Evolutionary conservation across 1,140 invertebrate genomes (phyloP).

Genomic region (Zelostemma sp.): DNA sequence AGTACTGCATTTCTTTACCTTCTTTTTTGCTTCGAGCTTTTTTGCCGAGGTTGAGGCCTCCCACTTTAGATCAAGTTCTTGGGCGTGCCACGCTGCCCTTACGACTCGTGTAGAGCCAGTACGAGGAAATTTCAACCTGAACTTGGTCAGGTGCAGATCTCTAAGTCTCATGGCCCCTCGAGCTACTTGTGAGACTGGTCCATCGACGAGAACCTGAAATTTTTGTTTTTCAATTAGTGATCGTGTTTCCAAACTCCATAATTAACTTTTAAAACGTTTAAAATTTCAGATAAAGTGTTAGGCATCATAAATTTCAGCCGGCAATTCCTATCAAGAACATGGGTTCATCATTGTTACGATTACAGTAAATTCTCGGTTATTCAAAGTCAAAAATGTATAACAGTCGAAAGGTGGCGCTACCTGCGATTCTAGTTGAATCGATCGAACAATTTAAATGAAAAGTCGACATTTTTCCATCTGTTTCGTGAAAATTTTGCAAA

Average conservation of each 20-base stretch:
- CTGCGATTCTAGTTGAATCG: no score
- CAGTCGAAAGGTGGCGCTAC: no score
- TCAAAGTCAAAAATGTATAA: no score
- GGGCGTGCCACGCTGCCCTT: conserved; percentile 87
- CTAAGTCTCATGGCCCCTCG: conserved; percentile 88
- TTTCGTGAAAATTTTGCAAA: no score
- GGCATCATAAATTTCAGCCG: conserved; percentile 71
- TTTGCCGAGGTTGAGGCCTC: conserved; percentile 83
- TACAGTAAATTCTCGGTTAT: no score
- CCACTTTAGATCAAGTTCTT: conserved; percentile 84
- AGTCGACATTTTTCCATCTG: no score
- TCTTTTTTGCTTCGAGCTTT: conserved; percentile 85
- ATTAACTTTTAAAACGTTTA: no score
- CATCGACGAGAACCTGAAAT: conserved; percentile 91
- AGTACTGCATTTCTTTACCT: conserved; percentile 74
- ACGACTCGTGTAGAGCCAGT: conserved; percentile 88
- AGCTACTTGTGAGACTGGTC: conserved; percentile 87
- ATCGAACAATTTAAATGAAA: no score
- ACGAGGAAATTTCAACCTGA: conserved; percentile 88
- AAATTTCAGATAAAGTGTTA: no score
- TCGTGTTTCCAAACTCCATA: neutral
- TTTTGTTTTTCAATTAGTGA: no score
- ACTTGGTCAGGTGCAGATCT: conserved; percentile 94
- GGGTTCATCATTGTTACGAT: conserved; percentile 70
- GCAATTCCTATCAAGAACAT: conserved; percentile 77